phyloP scores from a whole-genome alignment of 2,113 vertebrate genomes.

The Pituophis catenifer region DNA sequence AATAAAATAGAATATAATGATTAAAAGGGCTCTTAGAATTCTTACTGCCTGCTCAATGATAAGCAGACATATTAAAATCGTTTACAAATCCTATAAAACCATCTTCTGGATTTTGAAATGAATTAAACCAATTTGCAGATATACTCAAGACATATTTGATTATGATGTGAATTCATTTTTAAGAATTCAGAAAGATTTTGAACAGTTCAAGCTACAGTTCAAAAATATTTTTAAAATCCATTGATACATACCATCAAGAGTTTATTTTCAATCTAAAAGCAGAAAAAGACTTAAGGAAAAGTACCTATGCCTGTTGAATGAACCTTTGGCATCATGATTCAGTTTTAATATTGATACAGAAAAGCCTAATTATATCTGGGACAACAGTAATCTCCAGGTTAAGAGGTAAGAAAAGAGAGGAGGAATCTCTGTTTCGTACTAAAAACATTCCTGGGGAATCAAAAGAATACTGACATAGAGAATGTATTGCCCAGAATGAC shows the following conservation, averaged over 20 bases:
- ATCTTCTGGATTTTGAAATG: background rate
- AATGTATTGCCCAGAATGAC: background rate
- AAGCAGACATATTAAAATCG: background rate
- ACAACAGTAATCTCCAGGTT: background rate
- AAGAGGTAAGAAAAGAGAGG: slow-evolving; percentile 1
- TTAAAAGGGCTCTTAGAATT: background rate
- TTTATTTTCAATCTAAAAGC: slow-evolving; percentile 27
- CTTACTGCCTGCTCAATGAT: background rate
- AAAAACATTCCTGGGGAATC: background rate
- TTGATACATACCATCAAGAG: slow-evolving; percentile 3
- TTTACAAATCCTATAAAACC: background rate
- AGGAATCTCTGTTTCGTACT: background rate
- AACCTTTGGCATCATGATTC: background rate
- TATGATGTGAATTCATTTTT: background rate
- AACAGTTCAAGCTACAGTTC: slow-evolving; percentile 25
- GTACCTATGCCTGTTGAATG: background rate
- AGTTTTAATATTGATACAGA: background rate
- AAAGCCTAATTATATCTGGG: background rate
- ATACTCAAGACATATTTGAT: background rate
- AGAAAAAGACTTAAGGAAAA: slow-evolving; percentile 13
- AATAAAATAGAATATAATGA: background rate
- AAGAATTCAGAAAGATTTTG: slow-evolving; percentile 14
- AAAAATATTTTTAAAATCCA: slow-evolving; percentile 17
- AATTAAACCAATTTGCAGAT: background rate
- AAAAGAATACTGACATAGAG: background rate